phyloP scores from a whole-genome alignment of 2,888 invertebrate genomes.

The Odontomyia ornata region DNA sequence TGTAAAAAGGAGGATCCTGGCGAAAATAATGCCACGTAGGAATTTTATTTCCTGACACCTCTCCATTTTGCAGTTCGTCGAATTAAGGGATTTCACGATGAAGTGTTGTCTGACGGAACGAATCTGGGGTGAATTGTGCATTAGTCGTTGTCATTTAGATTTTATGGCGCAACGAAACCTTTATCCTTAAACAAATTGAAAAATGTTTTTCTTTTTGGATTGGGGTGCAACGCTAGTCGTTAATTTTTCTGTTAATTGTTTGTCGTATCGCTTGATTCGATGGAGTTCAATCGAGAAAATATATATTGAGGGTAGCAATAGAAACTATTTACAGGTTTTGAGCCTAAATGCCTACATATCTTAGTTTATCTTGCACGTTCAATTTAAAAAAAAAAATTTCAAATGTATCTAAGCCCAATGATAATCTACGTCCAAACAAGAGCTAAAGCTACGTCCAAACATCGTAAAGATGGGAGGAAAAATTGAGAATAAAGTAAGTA shows the following conservation, averaged over 20 bases:
- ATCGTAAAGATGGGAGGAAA: no score
- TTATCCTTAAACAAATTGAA: not conserved
- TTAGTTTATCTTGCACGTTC: no score
- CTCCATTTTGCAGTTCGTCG: conserved; percentile 39
- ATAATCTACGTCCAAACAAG: no score
- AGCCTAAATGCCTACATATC: no score
- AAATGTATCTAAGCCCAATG: no score
- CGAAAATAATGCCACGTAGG: conserved; percentile 39
- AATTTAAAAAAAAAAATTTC: no score
- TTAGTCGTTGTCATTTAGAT: not conserved
- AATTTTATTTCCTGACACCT: conserved; percentile 42
- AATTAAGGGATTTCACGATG: conserved; percentile 38
- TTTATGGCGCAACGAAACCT: conserved; percentile 16
- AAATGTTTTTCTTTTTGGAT: no score
- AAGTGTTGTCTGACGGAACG: not conserved
- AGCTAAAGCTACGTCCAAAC: no score
- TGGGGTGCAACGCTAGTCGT: not conserved
- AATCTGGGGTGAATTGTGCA: conserved; percentile 6
- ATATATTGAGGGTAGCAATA: no score
- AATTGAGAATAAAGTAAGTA: no score
- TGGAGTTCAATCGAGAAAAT: no score
- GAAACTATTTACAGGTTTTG: no score
- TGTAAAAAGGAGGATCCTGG: conserved; percentile 7
- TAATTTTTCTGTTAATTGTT: conserved; percentile 24
- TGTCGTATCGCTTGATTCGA: not conserved